These are phyloP conservation scores for Lutjanus argentimaculatus DNA, from an alignment of 2,797 vertebrate species.

Conservation along the genomic window DNA sequence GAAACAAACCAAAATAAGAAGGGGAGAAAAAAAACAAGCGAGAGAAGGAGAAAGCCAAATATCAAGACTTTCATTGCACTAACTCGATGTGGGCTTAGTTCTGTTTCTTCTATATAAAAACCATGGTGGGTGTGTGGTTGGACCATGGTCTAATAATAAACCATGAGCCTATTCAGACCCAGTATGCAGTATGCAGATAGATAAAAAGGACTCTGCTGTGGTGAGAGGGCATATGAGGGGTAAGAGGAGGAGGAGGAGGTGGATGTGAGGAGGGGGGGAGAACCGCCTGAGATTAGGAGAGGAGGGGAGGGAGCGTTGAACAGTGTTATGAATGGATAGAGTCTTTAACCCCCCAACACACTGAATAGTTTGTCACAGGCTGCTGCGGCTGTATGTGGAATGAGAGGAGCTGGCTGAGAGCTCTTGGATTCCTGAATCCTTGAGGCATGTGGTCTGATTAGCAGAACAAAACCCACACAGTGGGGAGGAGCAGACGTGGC, in stretches of 20 bases:
- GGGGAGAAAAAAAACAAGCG: conserved; percentile 12
- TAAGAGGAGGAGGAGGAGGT: conserved; percentile 61
- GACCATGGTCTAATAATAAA: conserved; percentile 83
- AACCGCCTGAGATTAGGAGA: conserved; percentile 78
- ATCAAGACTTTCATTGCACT: conserved; percentile 62
- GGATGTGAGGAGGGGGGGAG: conserved; percentile 35
- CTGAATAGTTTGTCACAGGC: conserved; percentile 85
- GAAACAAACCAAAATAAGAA: conserved; percentile 70
- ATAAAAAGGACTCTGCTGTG: conserved; percentile 72
- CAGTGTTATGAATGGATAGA: conserved; percentile 87
- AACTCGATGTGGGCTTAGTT: conserved; percentile 45
- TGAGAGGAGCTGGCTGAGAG: conserved; percentile 82
- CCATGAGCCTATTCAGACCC: conserved; percentile 68
- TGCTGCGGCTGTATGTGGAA: conserved; percentile 82
- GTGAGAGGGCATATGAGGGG: conserved; percentile 79
- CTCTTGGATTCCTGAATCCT: conserved; percentile 85
- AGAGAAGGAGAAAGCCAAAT: conserved; percentile 54
- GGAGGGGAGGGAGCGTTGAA: conserved; percentile 62
- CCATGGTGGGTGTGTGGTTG: conserved; percentile 67
- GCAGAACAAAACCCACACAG: conserved; percentile 87
- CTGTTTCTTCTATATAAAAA: conserved; percentile 67
- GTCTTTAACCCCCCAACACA: conserved; percentile 85
- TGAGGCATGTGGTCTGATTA: conserved; percentile 87
- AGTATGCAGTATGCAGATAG: conserved; percentile 67
- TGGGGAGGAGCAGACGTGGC: conserved; percentile 84